A percentile compares a stretch with the other conserved stretches of the same genome.
phyloP scores from a whole-genome alignment of 2,888 invertebrate species.

The Hedychridium roseum region DNA sequence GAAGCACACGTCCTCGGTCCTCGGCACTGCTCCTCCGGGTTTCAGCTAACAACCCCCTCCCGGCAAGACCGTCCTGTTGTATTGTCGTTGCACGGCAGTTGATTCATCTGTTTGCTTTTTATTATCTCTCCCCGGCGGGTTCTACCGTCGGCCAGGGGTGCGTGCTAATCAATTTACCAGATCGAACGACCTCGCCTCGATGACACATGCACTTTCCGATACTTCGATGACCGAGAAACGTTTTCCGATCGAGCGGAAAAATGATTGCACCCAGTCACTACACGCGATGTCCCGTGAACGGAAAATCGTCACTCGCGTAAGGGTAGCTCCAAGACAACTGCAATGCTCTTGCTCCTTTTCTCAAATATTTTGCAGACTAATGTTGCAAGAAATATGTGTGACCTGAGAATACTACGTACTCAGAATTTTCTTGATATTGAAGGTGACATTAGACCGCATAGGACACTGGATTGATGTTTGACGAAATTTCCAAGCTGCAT shows the following conservation, averaged over 20 bases:
- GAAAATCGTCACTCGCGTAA: not conserved
- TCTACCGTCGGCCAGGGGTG: constrained; percentile 14
- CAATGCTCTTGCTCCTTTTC: no score
- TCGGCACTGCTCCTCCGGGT: constrained; percentile 12
- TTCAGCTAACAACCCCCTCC: constrained; percentile 9
- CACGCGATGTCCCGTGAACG: constrained; percentile 4
- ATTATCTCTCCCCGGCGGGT: constrained; percentile 39
- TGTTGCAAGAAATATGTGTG: no score
- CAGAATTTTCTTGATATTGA: no score
- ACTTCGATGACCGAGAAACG: constrained; percentile 11
- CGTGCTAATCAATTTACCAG: constrained; percentile 36
- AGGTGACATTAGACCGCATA: no score
- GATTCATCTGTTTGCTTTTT: constrained; percentile 49
- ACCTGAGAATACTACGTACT: no score
- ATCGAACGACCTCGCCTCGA: constrained; percentile 11
- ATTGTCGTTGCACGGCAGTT: constrained; percentile 25
- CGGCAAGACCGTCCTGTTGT: constrained; percentile 16
- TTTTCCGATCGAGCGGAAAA: constrained; percentile 20
- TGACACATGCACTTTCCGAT: constrained; percentile 6
- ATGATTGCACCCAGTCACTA: constrained; percentile 11
- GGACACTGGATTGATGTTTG: no score
- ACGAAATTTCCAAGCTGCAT: no score
- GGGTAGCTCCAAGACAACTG: no score
- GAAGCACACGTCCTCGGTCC: constrained; percentile 6
- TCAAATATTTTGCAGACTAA: no score